phyloP scores from a whole-genome alignment of 2,797 vertebrate species.

The Urophycis tenuis region DNA sequence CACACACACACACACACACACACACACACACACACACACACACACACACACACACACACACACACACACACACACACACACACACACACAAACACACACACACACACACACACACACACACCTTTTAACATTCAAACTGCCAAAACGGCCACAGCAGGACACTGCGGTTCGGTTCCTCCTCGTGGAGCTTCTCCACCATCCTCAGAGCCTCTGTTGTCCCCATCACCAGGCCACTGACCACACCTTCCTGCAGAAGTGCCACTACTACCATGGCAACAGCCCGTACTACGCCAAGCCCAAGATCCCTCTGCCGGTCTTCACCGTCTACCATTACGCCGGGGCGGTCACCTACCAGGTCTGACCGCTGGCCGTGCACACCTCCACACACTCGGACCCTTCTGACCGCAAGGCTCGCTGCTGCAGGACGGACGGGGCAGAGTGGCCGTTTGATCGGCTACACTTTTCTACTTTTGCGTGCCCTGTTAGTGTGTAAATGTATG shows the following conservation, averaged over 20 bases:
- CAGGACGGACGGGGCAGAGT: neutral
- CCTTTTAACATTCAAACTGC: neutral
- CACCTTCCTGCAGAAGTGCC: constrained; percentile 94
- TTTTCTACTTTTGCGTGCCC: neutral
- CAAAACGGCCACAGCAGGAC: neutral
- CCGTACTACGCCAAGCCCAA: constrained; percentile 82
- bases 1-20: constrained; percentile 17
- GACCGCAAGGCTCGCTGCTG: neutral
- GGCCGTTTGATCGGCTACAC: neutral
- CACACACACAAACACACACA: constrained; percentile 69
- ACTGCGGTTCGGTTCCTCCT: neutral
- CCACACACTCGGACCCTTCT: neutral
- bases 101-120: constrained; percentile 37
- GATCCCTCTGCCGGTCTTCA: constrained; percentile 85
- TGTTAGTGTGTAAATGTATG: neutral
- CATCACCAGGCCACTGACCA: constrained; percentile 83
- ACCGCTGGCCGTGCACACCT: neutral
- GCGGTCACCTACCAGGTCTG: constrained; percentile 88
- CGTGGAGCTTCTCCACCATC: neutral
- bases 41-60: constrained; percentile 7
- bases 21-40: constrained; percentile 5
- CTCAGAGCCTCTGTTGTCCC: neutral
- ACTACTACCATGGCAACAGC: constrained; percentile 82
- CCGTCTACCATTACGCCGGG: constrained; percentile 82
- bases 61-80: constrained; percentile 9